phyloP scores from a whole-genome alignment of 2,888 invertebrate species.

The Hirtodrosophila duncani region DNA sequence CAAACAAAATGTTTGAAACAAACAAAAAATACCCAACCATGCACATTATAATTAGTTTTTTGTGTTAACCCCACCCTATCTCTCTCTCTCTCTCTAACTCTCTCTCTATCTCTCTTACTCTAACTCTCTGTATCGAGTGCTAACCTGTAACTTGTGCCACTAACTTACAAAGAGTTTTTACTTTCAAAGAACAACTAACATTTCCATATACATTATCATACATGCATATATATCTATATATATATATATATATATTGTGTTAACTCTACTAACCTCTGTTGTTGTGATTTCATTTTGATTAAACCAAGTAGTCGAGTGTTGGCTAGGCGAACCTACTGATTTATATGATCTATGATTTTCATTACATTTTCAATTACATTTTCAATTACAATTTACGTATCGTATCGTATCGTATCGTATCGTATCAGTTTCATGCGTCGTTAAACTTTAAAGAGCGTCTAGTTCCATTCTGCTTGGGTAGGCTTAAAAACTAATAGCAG shows the following conservation, averaged over 20 bases:
- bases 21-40: slow-evolving; percentile 1
- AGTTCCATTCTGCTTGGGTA: slow-evolving; percentile 73
- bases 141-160: slow-evolving; percentile 67
- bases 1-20: slow-evolving; percentile 35
- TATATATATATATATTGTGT: slow-evolving; percentile 52
- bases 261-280: slow-evolving; percentile 66
- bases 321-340: slow-evolving; percentile 55
- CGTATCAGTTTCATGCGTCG: slow-evolving; percentile 25
- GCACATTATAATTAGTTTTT: slow-evolving; percentile 10
- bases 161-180: slow-evolving; percentile 38
- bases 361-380: slow-evolving; percentile 21
- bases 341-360: slow-evolving; percentile 36
- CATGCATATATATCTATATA: slow-evolving; percentile 11
- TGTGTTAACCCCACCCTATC: slow-evolving; percentile 8
- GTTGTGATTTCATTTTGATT: slow-evolving; percentile 34
- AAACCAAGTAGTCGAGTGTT: slow-evolving; percentile 53
- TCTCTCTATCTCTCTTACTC: slow-evolving; percentile 19
- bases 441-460: slow-evolving; percentile 28
- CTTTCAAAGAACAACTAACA: not conserved
- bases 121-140: slow-evolving; percentile 64
- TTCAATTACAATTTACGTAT: slow-evolving; percentile 3
- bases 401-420: too few species aligned
- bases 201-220: not conserved
- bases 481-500: slow-evolving; percentile 39
- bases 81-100: slow-evolving; percentile 14